A percentile compares a stretch with the other conserved stretches of the same genome.
phyloP scores from a whole-genome alignment of 2,797 vertebrate genomes.

The Brotula barbata region DNA sequence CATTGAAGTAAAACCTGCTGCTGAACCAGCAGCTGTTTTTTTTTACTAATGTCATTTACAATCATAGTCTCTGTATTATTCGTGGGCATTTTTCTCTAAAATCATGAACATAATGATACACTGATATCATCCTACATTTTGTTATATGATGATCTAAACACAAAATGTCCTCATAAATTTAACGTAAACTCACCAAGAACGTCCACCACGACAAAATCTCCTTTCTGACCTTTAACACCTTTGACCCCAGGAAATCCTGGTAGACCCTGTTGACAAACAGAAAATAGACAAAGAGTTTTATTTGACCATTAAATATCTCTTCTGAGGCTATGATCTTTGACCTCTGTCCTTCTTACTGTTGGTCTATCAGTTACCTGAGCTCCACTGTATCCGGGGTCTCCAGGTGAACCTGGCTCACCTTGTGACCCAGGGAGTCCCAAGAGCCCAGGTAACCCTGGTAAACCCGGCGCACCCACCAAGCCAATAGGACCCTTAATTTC shows the following conservation, averaged over 20 bases:
- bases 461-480: constrained; percentile 46
- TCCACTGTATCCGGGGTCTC: constrained; percentile 57
- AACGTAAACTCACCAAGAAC: constrained; percentile 61
- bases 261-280: constrained; percentile 63
- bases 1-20: too few species aligned
- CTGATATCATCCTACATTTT: too few species aligned
- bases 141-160: too few species aligned
- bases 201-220: constrained; percentile 54
- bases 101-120: too few species aligned
- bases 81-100: too few species aligned
- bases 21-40: too few species aligned
- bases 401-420: constrained; percentile 61
- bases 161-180: neutral
- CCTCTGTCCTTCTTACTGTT: neutral
- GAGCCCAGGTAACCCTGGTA: constrained; percentile 46
- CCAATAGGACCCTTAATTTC: constrained; percentile 47
- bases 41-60: too few species aligned
- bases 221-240: constrained; percentile 78
- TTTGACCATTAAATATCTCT: constrained; percentile 1
- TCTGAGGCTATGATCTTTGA: neutral
- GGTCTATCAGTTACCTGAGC: constrained; percentile 46
- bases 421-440: constrained; percentile 48
- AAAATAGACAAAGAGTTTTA: neutral
- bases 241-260: constrained; percentile 64
- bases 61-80: too few species aligned